Percentiles rank a stretch among this genome's conserved stretches.
Conservation (phyloP, 2,888 invertebrate genomes). For the Trissolcus brochymenae region DNA sequence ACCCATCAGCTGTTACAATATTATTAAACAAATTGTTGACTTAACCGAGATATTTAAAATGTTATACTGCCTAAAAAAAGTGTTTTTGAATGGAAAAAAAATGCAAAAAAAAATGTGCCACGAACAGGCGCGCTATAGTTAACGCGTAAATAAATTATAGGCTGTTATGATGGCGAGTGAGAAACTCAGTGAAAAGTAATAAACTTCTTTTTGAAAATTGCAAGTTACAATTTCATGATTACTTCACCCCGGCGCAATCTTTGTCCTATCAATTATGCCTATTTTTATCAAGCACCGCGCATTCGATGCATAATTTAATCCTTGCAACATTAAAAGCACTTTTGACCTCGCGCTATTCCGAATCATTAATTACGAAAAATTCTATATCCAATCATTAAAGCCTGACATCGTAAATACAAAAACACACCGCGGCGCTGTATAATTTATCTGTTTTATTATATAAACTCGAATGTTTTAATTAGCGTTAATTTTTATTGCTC, state of each 20-base stretch:
- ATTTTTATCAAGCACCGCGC: conserved; percentile 6
- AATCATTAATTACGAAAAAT: conserved; percentile 42
- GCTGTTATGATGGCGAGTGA: conserved; percentile 3
- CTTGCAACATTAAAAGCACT: conserved; percentile 11
- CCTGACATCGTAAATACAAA: conserved; percentile 36
- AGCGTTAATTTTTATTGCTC: conserved; percentile 29
- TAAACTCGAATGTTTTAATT: conserved; percentile 32
- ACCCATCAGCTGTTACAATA: conserved; percentile 15
- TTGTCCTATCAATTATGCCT: conserved; percentile 13
- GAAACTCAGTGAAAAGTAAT: conserved; percentile 11
- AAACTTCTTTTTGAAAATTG: conserved; percentile 9
- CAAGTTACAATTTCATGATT: conserved; percentile 17
- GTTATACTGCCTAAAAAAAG: too few relatives aligned
- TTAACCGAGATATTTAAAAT: too few relatives aligned
- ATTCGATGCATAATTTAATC: conserved; percentile 27
- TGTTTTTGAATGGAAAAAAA: not conserved
- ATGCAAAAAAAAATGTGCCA: conserved; percentile 1
- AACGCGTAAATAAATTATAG: conserved; percentile 3
- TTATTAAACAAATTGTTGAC: not conserved
- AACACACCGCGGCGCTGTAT: conserved; percentile 10
- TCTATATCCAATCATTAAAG: conserved; percentile 29
- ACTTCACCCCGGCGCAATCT: conserved; percentile 9
- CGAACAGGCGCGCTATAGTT: conserved; percentile 12
- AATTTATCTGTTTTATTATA: conserved; percentile 34
- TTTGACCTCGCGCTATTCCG: conserved; percentile 26